Conservation (phyloP, 2,797 vertebrate genomes). For the Megaceryle alcyon region DNA sequence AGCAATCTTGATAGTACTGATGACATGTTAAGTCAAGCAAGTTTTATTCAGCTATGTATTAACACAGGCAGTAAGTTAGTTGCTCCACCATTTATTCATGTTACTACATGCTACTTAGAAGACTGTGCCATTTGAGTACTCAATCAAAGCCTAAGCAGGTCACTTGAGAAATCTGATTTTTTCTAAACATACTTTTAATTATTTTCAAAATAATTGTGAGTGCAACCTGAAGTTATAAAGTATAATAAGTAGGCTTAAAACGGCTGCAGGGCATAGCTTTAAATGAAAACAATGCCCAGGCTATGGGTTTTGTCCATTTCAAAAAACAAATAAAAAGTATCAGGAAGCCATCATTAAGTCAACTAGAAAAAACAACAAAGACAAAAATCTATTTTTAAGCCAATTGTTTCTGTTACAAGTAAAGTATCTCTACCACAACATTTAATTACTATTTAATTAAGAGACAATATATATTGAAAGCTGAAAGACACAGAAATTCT, state of each 20-base stretch:
- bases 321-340: background rate
- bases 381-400: background rate
- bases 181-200: background rate
- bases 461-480: background rate
- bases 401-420: background rate
- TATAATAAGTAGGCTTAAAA: background rate
- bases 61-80: background rate
- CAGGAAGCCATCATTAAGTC: background rate
- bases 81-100: background rate
- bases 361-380: background rate
- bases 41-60: background rate
- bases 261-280: background rate
- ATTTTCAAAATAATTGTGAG: background rate
- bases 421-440: rapidly evolving
- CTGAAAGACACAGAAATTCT: background rate
- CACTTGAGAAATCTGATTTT: background rate
- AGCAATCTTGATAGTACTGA: background rate
- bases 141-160: background rate
- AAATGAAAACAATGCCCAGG: background rate
- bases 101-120: background rate
- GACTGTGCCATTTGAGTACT: background rate
- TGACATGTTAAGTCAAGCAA: background rate
- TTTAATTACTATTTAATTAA: background rate
- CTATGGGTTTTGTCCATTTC: background rate
- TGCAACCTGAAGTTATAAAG: background rate